A percentile compares a stretch with the other conserved stretches of the same genome.
Evolutionary conservation across 2,113 vertebrate species (phyloP).

Genomic region (Gavia stellata): DNA sequence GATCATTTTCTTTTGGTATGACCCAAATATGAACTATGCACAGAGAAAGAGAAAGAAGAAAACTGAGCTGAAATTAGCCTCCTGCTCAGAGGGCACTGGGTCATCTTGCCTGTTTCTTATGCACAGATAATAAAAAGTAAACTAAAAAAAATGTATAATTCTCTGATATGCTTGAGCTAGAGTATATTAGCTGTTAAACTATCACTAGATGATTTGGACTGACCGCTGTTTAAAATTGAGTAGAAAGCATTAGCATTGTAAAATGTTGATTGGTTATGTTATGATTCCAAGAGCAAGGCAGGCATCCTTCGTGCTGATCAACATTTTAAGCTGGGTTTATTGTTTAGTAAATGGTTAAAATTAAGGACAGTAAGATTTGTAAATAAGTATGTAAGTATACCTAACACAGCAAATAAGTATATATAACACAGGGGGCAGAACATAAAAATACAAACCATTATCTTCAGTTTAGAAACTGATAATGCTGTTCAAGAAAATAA

Average conservation of each 20-base stretch:
- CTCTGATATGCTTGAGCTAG: background rate
- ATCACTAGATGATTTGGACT: background rate
- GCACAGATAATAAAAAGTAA: background rate
- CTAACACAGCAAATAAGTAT: too few relatives aligned
- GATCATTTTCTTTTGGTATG: background rate
- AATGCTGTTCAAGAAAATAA: background rate
- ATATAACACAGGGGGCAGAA: background rate
- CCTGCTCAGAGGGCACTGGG: background rate
- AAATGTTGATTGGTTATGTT: background rate
- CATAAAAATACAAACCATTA: background rate
- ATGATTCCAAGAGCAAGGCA: background rate
- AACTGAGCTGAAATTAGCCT: background rate
- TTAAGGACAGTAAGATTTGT: background rate
- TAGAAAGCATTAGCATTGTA: background rate
- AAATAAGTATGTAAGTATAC: too few relatives aligned
- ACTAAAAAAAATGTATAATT: background rate
- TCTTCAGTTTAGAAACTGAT: background rate
- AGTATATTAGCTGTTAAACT: background rate
- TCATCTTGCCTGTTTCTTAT: background rate
- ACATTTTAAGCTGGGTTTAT: slow-evolving; percentile 10
- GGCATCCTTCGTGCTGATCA: slow-evolving; percentile 13
- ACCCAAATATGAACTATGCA: background rate
- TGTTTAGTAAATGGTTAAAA: background rate
- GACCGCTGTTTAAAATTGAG: background rate
- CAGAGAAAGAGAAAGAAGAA: background rate